Base-by-base conservation (phyloP, 2,888 invertebrate genomes). In the Ganaspis brasiliensis region DNA sequence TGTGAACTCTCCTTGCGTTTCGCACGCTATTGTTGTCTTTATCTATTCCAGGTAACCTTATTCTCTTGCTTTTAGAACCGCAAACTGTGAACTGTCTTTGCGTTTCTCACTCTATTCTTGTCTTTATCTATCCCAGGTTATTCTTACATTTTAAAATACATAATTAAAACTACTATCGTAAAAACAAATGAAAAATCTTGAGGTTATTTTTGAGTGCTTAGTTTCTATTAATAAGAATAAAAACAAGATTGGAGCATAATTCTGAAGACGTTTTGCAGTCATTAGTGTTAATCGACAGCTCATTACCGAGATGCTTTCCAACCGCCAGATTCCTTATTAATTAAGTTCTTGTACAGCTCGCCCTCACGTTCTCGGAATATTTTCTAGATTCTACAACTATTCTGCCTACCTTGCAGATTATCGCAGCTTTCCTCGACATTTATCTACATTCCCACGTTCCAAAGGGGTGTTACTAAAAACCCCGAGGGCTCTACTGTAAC, bases 311-410 rank as follows among this genome's bases (percentile, higher is more conserved):
- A 40, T 63, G 67, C n/a, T 24, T 67, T 67, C 6, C 21, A 67
- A 24, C 40, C n/a, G 2, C 14, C 9, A 63, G 63, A 67, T 67
- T 67, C 67, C 45, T 67, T 45, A 63, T 45, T 67, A 67, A 67
- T 67, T 67, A 67, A 67, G 67, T n/a, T 16, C 24, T 67, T 21
- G 12, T 10, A 21, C 3, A 45, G 40, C 14, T 67, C n/a, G 24
- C 45, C 10, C 14, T 31, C 31, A n/a, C 1, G 31, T 6, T 31
- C 31, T 52, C 19, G n/a, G 10, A 24, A 45, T 45, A 67, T 24
- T 67, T 24, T 9, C 19, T n/a, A 45, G 9, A 67, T 45, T 45
- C 26, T 67, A 45, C 26, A 2, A 67, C 45, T 67, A n/a, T 45
- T 24, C 8, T 6, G 40, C n/a, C 37, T n/a, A 9, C 4, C 12